phyloP scores from a whole-genome alignment of 2,113 vertebrate species.

The Lonchura striata region DNA sequence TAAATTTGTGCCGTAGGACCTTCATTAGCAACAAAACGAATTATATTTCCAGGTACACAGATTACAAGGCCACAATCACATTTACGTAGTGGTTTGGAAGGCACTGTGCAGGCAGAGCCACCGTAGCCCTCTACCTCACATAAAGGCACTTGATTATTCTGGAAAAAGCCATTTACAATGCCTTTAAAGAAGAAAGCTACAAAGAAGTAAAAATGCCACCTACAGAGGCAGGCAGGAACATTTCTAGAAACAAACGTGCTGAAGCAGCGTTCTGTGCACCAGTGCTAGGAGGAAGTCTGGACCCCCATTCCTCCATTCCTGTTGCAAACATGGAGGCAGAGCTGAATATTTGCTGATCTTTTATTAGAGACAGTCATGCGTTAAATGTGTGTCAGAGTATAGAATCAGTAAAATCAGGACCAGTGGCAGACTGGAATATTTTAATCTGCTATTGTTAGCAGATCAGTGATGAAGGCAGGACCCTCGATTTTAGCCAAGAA shows the following conservation, averaged over 20 bases:
- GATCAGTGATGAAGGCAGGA: not conserved
- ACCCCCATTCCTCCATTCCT: not conserved
- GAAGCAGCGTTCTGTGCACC: not conserved
- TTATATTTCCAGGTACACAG: constrained; percentile 76
- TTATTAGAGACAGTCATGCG: not conserved
- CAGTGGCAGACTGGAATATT: not conserved
- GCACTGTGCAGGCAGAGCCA: not conserved
- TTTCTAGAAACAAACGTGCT: not conserved
- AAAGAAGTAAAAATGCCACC: not conserved
- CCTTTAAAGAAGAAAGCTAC: not conserved
- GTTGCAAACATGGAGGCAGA: not conserved
- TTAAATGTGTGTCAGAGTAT: not conserved
- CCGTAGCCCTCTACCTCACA: not conserved
- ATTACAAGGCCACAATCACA: constrained; percentile 51
- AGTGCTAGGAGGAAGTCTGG: not conserved
- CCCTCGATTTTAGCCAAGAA: not conserved
- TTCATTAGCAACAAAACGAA: constrained; percentile 85
- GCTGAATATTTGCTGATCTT: not conserved
- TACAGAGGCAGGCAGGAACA: not conserved
- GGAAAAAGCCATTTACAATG: constrained; percentile 29
- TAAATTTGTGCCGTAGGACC: constrained; percentile 92
- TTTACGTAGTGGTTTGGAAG: constrained; percentile 48
- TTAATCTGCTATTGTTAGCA: not conserved
- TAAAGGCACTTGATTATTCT: constrained; percentile 40
- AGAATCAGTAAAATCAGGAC: not conserved